Evolutionary conservation across 1,140 invertebrate species (phyloP), one percentile per base, ranked within the genome.

Genomic region (Aporrectodea caliginosa): DNA sequence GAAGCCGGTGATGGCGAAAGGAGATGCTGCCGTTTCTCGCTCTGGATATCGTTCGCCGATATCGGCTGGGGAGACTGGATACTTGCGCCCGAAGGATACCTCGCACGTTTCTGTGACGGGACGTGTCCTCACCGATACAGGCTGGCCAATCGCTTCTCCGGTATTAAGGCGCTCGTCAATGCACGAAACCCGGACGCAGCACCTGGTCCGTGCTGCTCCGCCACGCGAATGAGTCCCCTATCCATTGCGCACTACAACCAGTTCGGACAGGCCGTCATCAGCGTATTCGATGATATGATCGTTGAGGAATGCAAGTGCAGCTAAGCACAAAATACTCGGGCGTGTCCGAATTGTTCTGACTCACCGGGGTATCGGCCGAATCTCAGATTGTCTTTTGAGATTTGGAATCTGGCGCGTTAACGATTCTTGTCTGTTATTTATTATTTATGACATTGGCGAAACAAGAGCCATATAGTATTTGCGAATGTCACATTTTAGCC

Each of bases 11-110:
- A 85, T 69, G 83, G 83, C 1, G 83, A 86, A 79, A 83, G 69
- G n/a, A 81, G 81, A 34, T 86, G 85, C 78, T 86, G 85, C 78
- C 79, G 84, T 0, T 84, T 84, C 79, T 82, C 80, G 68, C 83
- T 83, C 16, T 81, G 82, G 71, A 84, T 86, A 58, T 84, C 82
- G 31, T 86, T 86, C 80, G 76, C 77, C 73, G 85, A 85, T 70
- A 83, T 86, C 77, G 83, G 83, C 27, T 86, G 84, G 84, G 81
- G 84, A 75, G 81, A 83, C 74, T 86, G 85, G 85, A 82, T 86
- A 30, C 72, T 86, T 1, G 82, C 81, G 32, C 85, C 85, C 30
- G 74, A 69, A 27, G 83, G 81, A 6, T 86, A 84, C 75, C 81
- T 84, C 69, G 85, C 84, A 0, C 84, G 82, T 77, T 85, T 83